Conservation (phyloP, 1,140 invertebrate species). For the Hypothenemus hampei region DNA sequence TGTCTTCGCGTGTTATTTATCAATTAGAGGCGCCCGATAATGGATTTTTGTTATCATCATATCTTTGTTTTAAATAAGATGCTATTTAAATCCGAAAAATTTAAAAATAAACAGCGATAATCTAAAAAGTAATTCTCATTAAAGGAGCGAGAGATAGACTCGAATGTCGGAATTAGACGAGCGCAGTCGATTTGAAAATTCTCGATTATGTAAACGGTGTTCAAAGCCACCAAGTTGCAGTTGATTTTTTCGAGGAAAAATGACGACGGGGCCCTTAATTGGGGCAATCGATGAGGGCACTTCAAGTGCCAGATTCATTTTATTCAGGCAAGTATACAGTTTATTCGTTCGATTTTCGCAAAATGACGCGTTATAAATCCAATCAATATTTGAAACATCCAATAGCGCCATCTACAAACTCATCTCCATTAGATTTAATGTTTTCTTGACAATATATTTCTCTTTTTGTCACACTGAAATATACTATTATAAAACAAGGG, state of each 20-base stretch:
- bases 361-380: background rate
- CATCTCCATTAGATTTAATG: too few relatives aligned
- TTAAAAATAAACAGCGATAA: too few relatives aligned
- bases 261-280: conserved; percentile 46
- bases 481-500: too few relatives aligned
- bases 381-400: background rate
- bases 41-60: too few relatives aligned
- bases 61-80: too few relatives aligned
- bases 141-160: too few relatives aligned
- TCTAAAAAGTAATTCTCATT: too few relatives aligned
- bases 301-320: conserved; percentile 67
- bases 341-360: background rate
- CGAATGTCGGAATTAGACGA: conserved; percentile 6
- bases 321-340: background rate
- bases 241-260: background rate
- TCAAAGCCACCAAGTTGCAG: background rate
- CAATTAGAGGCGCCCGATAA: too few relatives aligned
- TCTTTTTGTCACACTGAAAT: too few relatives aligned
- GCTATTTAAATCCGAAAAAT: too few relatives aligned
- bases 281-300: conserved; percentile 94
- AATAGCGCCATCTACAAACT: background rate
- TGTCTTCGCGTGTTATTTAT: too few relatives aligned
- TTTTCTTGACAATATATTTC: too few relatives aligned
- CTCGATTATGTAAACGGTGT: background rate
- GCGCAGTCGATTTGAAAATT: background rate